Evolutionary conservation across 2,797 vertebrate genomes (phyloP), one percentile per base, ranked within the genome.

Genomic region (Sparidentex hasta): DNA sequence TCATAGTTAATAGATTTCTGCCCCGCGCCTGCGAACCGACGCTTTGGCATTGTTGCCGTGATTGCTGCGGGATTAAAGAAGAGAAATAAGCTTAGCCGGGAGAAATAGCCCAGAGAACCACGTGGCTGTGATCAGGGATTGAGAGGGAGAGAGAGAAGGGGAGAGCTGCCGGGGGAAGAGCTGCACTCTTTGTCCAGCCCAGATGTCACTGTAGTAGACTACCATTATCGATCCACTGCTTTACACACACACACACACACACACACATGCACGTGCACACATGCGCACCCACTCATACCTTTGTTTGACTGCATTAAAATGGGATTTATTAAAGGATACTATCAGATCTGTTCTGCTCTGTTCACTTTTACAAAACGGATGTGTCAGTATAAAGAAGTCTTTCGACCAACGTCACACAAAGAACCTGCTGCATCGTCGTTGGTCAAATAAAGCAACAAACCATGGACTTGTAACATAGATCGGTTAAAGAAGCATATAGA

Each of bases 51-150:
- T 87, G 90, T 91, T 83, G 90, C 88, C 73, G 86, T 92, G 92
- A 92, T 91, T 91, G 91, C 87, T 71, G 84, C 21, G n/a, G 92
- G 92, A 95, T 95, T 95, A 93, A 93, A 94, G 86, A 93, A 85
- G 86, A 90, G 91, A 83, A 94, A 93, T 91, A 90, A 92, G 90
- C 86, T 93, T 93, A 93, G 87, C 86, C 76, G 85, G 82, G 88
- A 89, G 90, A 93, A 92, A 90, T 78, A 88, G 89, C 87, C 85
- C 79, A 75, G 76, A 87, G 87, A 71, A 89, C 85, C 93, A 94
- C 88, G 89, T 93, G 93, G 92, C 89, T 82, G 76, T 72, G 90
- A 89, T 93, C 78, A 55, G 88, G 90, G 90, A 91, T 87, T 85
- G 90, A 79, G 74, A 64, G 77, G 72, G 72, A 71, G 70, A 76